A percentile compares a stretch with the other conserved stretches of the same genome.
Conservation (phyloP, 2,113 vertebrate species). For the Chrysemys picta region DNA sequence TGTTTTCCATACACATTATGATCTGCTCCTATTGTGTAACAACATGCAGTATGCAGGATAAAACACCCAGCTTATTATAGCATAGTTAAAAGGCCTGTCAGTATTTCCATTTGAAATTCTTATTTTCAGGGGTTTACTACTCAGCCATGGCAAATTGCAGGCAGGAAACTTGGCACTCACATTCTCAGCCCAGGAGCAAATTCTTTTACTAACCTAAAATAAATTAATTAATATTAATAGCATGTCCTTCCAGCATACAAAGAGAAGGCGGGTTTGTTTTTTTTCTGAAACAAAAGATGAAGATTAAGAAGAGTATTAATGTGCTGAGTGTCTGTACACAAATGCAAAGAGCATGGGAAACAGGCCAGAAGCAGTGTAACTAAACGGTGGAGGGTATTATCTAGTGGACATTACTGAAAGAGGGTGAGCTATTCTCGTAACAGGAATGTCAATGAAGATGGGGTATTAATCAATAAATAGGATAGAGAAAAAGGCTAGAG, state of each 20-base stretch:
- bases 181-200: conserved; percentile 71
- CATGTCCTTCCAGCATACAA: conserved; percentile 63
- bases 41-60: conserved; percentile 67
- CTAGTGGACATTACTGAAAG: neutral
- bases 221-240: conserved; percentile 78
- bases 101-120: conserved; percentile 79
- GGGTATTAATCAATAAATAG: neutral
- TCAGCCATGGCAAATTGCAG: conserved; percentile 78
- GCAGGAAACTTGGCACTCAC: conserved; percentile 78
- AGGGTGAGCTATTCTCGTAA: neutral
- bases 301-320: conserved; percentile 39
- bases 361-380: neutral
- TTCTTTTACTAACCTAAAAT: conserved; percentile 72
- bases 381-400: neutral
- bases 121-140: conserved; percentile 78
- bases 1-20: conserved; percentile 65
- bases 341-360: neutral
- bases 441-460: neutral
- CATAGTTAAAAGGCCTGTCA: conserved; percentile 74
- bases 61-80: conserved; percentile 74
- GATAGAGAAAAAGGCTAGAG: neutral
- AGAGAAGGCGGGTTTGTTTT: conserved; percentile 62
- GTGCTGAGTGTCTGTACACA: neutral
- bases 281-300: conserved; percentile 54
- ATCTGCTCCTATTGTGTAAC: conserved; percentile 76